A percentile compares a stretch with the other conserved stretches of the same genome.
Evolutionary conservation across 1,140 invertebrate species (phyloP).

Genomic region (Drosophila littoralis): DNA sequence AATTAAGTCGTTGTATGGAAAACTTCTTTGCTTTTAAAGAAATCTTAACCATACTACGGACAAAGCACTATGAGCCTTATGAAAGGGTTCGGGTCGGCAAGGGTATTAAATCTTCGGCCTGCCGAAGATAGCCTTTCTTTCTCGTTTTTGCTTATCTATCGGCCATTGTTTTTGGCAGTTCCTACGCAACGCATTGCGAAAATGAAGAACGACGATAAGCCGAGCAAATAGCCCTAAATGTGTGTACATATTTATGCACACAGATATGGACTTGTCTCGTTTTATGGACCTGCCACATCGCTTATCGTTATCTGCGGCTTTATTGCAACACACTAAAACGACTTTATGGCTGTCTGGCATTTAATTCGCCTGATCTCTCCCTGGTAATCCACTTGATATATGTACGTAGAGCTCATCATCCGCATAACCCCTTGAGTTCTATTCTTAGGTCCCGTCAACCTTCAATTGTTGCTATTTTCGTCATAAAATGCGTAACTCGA

Average conservation of each 20-base stretch:
- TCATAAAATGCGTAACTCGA: conserved; percentile 30
- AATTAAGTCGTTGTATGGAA: too few species aligned
- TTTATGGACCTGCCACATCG: conserved; percentile 7
- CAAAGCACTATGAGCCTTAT: too few species aligned
- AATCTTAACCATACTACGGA: too few species aligned
- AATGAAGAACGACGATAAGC: conserved; percentile 1
- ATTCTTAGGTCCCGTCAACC: conserved; percentile 15
- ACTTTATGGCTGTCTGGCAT: conserved; percentile 1
- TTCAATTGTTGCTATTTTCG: conserved; percentile 18
- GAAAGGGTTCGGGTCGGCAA: too few species aligned
- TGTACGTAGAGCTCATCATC: not conserved
- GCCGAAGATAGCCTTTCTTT: too few species aligned
- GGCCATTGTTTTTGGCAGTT: conserved; percentile 24
- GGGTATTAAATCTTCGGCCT: too few species aligned
- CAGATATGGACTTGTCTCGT: not conserved
- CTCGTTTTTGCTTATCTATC: conserved; percentile 26
- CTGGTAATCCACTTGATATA: not conserved
- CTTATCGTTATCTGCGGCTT: not conserved
- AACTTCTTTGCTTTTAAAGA: too few species aligned
- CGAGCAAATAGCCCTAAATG: conserved; percentile 14
- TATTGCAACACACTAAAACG: not conserved
- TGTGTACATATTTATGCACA: conserved; percentile 3
- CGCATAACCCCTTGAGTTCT: not conserved
- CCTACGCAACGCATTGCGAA: conserved; percentile 6
- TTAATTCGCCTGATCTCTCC: not conserved